phyloP scores from a whole-genome alignment of 2,113 vertebrate species.

The Indri indri region DNA sequence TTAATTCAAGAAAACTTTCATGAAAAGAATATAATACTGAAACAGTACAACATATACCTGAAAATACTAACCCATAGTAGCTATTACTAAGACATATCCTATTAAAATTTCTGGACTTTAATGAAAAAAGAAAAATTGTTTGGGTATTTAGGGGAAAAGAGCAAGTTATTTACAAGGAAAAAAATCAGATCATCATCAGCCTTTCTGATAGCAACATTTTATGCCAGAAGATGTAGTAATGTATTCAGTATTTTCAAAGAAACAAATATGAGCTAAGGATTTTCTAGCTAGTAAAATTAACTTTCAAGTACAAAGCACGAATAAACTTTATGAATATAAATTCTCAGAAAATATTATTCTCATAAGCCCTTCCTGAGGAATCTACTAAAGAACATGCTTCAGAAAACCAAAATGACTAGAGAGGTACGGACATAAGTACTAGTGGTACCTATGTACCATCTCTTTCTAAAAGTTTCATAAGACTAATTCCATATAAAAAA shows the following conservation, averaged over 20 bases:
- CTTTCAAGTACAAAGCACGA: neutral
- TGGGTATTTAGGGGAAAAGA: neutral
- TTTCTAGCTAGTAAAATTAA: neutral
- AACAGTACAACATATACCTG: neutral
- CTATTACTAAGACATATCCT: neutral
- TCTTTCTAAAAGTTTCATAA: neutral
- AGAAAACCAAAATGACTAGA: neutral
- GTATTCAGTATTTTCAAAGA: neutral
- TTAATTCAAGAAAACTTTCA: neutral
- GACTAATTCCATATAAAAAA: neutral
- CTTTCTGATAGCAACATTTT: neutral
- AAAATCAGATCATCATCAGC: neutral
- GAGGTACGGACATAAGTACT: neutral
- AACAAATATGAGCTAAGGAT: neutral
- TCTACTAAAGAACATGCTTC: neutral
- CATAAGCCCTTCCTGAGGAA: neutral
- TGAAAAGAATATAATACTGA: neutral
- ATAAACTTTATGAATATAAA: neutral
- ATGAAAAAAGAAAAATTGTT: neutral
- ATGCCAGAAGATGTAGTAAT: neutral
- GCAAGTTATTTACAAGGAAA: neutral
- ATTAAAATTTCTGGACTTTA: neutral
- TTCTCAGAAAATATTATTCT: neutral
- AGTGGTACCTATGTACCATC: neutral
- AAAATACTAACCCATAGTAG: neutral